Conservation (phyloP, 2,113 vertebrate species). For the Malurus cyaneus region DNA sequence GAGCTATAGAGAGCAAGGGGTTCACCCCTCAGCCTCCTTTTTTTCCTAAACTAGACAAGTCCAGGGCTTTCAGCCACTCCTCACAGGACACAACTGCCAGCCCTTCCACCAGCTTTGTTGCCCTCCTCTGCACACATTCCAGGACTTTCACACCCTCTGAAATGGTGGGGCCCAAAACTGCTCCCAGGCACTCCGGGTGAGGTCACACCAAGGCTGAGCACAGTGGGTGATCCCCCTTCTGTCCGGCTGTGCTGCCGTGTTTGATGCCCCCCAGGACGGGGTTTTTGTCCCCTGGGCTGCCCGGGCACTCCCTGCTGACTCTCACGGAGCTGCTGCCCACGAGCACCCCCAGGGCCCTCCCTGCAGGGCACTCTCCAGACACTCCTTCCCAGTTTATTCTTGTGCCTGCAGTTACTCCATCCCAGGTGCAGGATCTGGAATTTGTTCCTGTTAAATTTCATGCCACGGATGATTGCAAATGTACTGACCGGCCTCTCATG, state of each 20-base stretch:
- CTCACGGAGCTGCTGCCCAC: neutral
- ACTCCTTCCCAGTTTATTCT: neutral
- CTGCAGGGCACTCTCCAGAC: neutral
- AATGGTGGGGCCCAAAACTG: neutral
- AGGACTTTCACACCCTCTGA: neutral
- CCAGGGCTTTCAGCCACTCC: neutral
- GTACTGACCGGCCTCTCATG: neutral
- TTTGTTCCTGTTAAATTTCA: neutral
- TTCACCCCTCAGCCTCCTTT: neutral
- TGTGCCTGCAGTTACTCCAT: neutral
- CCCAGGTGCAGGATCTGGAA: neutral
- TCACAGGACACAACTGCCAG: neutral
- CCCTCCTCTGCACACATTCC: neutral
- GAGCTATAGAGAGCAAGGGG: neutral
- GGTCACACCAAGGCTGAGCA: neutral
- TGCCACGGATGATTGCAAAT: neutral
- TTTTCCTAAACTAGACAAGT: neutral
- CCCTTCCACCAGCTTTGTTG: neutral
- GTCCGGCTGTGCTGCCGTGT: neutral
- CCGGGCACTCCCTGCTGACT: neutral
- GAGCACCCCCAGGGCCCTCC: neutral
- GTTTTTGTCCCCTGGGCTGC: neutral
- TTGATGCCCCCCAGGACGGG: neutral
- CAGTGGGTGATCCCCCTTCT: neutral
- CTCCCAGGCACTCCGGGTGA: fast-evolving